Percentiles rank a stretch among this genome's conserved stretches.
phyloP scores from a whole-genome alignment of 2,888 invertebrate species.

The Sthenelais limicola region DNA sequence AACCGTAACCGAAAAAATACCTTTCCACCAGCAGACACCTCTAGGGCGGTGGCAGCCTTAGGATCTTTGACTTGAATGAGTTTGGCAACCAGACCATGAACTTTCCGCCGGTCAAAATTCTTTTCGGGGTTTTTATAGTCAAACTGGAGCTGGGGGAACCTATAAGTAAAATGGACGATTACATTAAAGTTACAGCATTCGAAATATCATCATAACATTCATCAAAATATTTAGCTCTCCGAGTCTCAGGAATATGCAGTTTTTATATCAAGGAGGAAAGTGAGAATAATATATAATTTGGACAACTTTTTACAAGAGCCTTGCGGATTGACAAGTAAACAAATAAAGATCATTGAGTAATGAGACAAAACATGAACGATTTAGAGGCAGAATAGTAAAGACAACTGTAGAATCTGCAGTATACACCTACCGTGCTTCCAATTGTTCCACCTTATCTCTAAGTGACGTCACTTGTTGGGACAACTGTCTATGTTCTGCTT shows the following conservation, averaged over 20 bases:
- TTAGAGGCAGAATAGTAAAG: not conserved
- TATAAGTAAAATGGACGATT: conserved; percentile 45
- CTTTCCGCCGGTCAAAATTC: conserved; percentile 74
- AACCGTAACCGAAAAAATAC: too few species aligned
- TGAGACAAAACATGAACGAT: not conserved
- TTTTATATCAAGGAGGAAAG: too few species aligned
- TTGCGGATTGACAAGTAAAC: too few species aligned
- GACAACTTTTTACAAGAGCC: too few species aligned
- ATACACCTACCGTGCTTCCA: conserved; percentile 73
- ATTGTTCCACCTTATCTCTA: conserved; percentile 76
- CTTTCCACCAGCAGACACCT: conserved; percentile 74
- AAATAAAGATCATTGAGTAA: too few species aligned
- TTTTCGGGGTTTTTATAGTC: conserved; percentile 83
- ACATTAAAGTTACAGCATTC: too few species aligned
- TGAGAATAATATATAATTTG: too few species aligned
- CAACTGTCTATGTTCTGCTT: conserved; percentile 75
- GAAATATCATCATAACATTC: too few species aligned
- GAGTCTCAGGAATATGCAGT: too few species aligned
- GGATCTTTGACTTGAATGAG: conserved; percentile 83
- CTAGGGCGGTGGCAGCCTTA: conserved; percentile 83
- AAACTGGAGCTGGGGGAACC: conserved; percentile 76
- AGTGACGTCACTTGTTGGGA: conserved; percentile 76
- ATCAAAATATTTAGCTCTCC: too few species aligned
- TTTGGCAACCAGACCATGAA: conserved; percentile 84
- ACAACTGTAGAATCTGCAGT: not conserved